Conservation (phyloP, 2,888 invertebrate species). For the Stenotaenia linearis region DNA sequence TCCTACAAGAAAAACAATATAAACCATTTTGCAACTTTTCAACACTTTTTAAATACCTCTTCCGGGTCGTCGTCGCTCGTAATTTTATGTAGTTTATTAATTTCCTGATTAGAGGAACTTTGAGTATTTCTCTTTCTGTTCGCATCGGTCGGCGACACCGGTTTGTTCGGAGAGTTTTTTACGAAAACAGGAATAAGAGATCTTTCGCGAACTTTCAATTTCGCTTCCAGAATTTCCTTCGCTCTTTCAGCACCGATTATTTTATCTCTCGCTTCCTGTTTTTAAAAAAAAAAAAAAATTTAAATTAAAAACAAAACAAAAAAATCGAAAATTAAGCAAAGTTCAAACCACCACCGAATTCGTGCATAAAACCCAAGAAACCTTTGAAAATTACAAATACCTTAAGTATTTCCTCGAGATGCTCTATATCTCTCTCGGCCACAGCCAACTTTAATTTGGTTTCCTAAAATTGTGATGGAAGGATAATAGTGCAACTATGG, state of each 20-base stretch:
- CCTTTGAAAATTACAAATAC: conserved; percentile 40
- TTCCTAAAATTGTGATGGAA: not conserved
- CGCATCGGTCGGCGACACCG: not conserved
- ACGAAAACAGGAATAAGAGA: conserved; percentile 34
- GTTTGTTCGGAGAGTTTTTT: not conserved
- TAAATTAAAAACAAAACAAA: not conserved
- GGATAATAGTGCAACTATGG: not conserved
- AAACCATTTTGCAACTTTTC: not conserved
- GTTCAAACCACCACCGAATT: not conserved
- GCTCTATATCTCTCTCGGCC: conserved; percentile 58
- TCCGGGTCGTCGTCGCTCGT: not conserved
- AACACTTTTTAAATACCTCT: not conserved
- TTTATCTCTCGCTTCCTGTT: conserved; percentile 51
- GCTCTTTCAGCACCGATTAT: conserved; percentile 62
- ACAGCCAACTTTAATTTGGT: not conserved
- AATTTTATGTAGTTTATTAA: not conserved
- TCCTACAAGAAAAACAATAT: not conserved
- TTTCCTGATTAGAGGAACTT: not conserved
- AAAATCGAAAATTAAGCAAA: not conserved
- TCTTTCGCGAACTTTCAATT: conserved; percentile 49
- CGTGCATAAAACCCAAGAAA: not conserved
- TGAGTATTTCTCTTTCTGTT: not conserved
- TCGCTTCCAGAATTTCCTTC: conserved; percentile 56
- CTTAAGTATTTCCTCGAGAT: conserved; percentile 55
- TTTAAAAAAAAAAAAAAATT: not conserved